Base-by-base conservation (phyloP, 2,888 invertebrate genomes). In the Aphidoletes aphidimyza region DNA sequence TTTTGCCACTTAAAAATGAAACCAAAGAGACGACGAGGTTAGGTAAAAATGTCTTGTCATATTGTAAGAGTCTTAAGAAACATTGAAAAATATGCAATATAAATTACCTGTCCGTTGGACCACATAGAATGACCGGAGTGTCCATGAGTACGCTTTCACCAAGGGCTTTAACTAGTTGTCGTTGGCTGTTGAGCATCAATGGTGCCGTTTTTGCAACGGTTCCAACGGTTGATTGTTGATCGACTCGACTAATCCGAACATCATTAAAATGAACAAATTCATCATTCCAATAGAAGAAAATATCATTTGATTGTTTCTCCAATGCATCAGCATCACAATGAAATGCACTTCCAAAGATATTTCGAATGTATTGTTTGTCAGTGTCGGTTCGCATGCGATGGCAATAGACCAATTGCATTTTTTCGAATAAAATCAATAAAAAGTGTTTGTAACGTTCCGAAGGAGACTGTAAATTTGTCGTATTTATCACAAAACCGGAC, bases 71-170 rank as follows among this genome's bases (percentile, higher is more conserved):
- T 9, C 9, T 9, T 69, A 9, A 26, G 22, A 69, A 9, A 6
- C 14, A 69, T 69, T 8, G 69, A 39, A 83, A 49, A 49, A 36
- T 83, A 47, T 17, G 0, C 39, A n/a, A 83, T 83, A 19, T 47
- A n/a, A 17, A 6, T 42, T 85, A 85, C 85, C 89, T 87, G 85
- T 90, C 89, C 0, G 88, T 89, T 1, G 89, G 86, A 0, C 90
- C 90, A 84, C 90, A 90, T 3, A 90, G 86, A 87, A 99, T 94
- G 0, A 97, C 91, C 89, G 99, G 94, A 96, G 98, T 99, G 88
- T 96, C 95, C 94, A 97, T 95, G 87, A 95, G 93, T 8, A 98
- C 93, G 89, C 97, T 97, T 87, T 96, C 95, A 26, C 95, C 93
- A 85, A 99, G 89, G 85, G 95, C 94, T 89, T 96, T 95, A 45